Evolutionary conservation across 2,797 vertebrate genomes (phyloP).

Genomic region (Eutrigla gurnardus): DNA sequence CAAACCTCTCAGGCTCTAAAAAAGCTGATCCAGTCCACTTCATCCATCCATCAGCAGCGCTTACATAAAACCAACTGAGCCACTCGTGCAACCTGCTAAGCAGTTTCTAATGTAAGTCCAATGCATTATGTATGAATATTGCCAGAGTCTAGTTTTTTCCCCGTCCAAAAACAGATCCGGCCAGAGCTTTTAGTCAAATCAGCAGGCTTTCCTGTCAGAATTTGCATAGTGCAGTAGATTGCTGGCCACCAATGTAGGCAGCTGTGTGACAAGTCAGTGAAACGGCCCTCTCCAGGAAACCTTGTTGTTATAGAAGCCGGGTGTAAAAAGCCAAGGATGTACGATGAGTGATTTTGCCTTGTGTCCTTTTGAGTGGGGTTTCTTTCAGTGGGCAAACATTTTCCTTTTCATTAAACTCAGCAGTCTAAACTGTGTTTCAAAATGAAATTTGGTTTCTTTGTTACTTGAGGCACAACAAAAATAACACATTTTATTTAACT

Average conservation of each 20-base stretch:
- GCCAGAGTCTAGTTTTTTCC: conserved; percentile 49
- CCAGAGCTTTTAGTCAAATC: conserved; percentile 77
- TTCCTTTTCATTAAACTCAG: conserved; percentile 14
- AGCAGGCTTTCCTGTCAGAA: conserved; percentile 59
- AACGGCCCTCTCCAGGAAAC: conserved; percentile 25
- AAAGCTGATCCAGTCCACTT: conserved; percentile 43
- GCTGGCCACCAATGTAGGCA: conserved; percentile 48
- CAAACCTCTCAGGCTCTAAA: conserved; percentile 44
- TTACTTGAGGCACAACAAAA: not conserved
- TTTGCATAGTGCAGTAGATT: conserved; percentile 64
- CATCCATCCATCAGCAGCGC: conserved; percentile 51
- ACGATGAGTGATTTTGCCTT: not conserved
- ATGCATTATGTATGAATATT: conserved; percentile 78
- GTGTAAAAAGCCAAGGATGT: not conserved
- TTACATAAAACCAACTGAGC: conserved; percentile 56
- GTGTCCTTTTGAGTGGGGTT: not conserved
- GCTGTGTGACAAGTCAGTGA: conserved; percentile 51
- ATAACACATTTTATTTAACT: not conserved
- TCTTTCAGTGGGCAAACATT: conserved; percentile 1
- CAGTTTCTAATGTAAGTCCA: conserved; percentile 70
- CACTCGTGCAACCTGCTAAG: conserved; percentile 62
- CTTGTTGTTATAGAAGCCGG: conserved; percentile 5
- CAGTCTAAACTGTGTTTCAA: not conserved
- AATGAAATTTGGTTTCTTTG: not conserved
- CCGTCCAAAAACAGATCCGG: conserved; percentile 44